phyloP scores from a whole-genome alignment of 2,888 invertebrate genomes.

The Lacanobia oleracea region DNA sequence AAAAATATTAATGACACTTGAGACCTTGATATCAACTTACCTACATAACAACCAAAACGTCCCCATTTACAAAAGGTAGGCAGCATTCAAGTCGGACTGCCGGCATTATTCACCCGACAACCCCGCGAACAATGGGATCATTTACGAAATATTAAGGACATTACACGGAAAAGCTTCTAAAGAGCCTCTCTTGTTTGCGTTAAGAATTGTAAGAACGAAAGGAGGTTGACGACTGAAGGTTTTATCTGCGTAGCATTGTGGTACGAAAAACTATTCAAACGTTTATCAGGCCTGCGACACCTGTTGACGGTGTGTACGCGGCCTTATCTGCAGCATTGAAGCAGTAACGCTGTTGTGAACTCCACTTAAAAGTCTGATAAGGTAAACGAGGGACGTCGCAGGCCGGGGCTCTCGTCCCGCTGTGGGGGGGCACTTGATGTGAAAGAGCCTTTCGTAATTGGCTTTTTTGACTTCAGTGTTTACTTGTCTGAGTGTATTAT shows the following conservation, averaged over 20 bases:
- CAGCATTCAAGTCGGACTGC: slow-evolving; percentile 64
- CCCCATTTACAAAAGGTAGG: slow-evolving; percentile 66
- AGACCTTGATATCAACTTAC: slow-evolving; percentile 61
- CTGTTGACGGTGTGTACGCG: slow-evolving; percentile 75
- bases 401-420: slow-evolving; percentile 36
- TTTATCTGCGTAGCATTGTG: slow-evolving; percentile 70
- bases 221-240: slow-evolving; percentile 51
- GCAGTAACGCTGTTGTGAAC: slow-evolving; percentile 53
- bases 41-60: slow-evolving; percentile 61
- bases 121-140: slow-evolving; percentile 70
- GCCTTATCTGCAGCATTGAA: slow-evolving; percentile 61
- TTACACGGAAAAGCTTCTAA: slow-evolving; percentile 79
- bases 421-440: slow-evolving; percentile 29
- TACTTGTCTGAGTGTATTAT: slow-evolving; percentile 15
- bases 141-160: slow-evolving; percentile 80
- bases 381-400: slow-evolving; percentile 50
- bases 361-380: slow-evolving; percentile 61
- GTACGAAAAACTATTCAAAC: slow-evolving; percentile 81
- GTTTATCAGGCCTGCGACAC: slow-evolving; percentile 73
- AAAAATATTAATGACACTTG: slow-evolving; percentile 47
- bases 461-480: slow-evolving; percentile 36
- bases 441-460: slow-evolving; percentile 41
- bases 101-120: slow-evolving; percentile 67
- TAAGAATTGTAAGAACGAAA: slow-evolving; percentile 69
- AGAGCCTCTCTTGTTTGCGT: slow-evolving; percentile 70